A percentile compares a stretch with the other conserved stretches of the same genome.
phyloP scores from a whole-genome alignment of 2,797 vertebrate genomes.

The Brachyrhaphis roseni region DNA sequence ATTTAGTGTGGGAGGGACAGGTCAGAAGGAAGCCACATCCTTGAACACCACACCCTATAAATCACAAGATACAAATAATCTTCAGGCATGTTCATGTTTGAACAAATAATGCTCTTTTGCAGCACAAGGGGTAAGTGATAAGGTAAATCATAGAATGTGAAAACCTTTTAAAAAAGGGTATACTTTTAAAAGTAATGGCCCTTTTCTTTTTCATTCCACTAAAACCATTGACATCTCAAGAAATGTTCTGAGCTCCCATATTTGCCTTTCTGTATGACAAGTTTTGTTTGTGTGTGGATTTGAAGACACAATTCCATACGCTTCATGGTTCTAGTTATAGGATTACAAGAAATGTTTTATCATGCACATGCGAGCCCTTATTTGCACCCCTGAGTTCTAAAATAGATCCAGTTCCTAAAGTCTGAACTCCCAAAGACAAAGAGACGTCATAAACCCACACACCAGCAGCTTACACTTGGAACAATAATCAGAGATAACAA shows the following conservation, averaged over 20 bases:
- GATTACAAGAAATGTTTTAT: slow-evolving; percentile 20
- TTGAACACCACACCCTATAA: neutral
- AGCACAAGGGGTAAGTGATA: neutral
- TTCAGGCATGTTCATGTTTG: neutral
- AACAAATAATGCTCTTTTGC: neutral
- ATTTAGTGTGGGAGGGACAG: neutral
- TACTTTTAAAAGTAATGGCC: neutral
- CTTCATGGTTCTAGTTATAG: neutral
- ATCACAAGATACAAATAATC: neutral
- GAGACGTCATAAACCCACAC: slow-evolving; percentile 16
- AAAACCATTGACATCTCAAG: neutral
- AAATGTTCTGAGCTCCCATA: neutral
- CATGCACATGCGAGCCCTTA: slow-evolving; percentile 13
- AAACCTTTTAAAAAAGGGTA: neutral
- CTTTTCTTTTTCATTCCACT: neutral
- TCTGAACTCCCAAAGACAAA: slow-evolving; percentile 17
- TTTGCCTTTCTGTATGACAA: neutral
- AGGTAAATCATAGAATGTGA: neutral
- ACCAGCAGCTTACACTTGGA: slow-evolving; percentile 18
- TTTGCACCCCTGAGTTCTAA: slow-evolving; percentile 25
- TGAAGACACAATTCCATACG: neutral
- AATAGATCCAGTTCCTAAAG: slow-evolving; percentile 22
- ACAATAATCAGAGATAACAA: slow-evolving; percentile 33
- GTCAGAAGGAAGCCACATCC: neutral
- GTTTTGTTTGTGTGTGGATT: neutral